phyloP scores from a whole-genome alignment of 23 tunicate genomes.

The Clavelina lepadiformis region DNA sequence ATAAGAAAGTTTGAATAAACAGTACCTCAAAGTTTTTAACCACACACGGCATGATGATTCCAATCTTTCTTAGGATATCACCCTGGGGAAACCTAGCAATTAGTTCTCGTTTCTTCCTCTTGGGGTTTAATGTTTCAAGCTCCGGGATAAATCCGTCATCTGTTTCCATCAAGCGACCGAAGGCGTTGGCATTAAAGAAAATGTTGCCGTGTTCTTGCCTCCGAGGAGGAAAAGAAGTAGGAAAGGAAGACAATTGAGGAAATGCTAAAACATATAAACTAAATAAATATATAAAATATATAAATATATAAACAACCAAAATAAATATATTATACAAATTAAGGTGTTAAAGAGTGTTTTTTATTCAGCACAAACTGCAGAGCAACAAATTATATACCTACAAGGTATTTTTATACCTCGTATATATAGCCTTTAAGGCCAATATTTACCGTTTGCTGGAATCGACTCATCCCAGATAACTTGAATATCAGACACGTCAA shows the following conservation, averaged over 20 bases:
- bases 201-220: not conserved
- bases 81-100: too few species aligned
- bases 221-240: not conserved
- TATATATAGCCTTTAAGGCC: too few species aligned
- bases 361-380: too few species aligned
- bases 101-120: not conserved
- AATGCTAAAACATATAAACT: slow-evolving; percentile 6
- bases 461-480: slow-evolving; percentile 78
- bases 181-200: not conserved
- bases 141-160: not conserved
- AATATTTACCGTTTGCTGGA: slow-evolving; percentile 65
- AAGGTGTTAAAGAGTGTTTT: too few species aligned
- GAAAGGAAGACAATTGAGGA: slow-evolving; percentile 7
- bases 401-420: too few species aligned
- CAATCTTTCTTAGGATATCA: not conserved
- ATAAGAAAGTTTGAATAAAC: too few species aligned
- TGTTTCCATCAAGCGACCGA: not conserved
- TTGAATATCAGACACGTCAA: slow-evolving; percentile 43
- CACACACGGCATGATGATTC: not conserved
- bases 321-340: too few species aligned
- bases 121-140: not conserved
- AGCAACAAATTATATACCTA: too few species aligned
- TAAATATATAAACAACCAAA: too few species aligned
- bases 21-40: slow-evolving; percentile 2
- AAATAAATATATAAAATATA: too few species aligned